phyloP scores from a whole-genome alignment of 2,113 vertebrate species.

The Osmerus mordax region DNA sequence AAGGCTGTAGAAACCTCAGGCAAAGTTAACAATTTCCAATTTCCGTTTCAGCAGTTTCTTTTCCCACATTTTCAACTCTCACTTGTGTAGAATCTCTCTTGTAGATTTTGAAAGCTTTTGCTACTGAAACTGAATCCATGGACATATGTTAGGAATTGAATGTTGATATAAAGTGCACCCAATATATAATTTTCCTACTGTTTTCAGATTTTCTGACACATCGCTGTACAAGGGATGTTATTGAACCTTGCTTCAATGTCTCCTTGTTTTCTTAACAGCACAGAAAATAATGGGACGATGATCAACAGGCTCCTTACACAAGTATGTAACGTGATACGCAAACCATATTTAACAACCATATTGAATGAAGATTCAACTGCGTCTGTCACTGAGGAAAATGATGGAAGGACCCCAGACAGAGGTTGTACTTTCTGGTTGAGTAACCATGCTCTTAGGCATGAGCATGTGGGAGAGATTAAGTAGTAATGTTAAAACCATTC shows the following conservation, averaged over 20 bases:
- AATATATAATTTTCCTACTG: too few relatives aligned
- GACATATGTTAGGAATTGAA: too few relatives aligned
- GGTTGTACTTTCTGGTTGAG: conserved; percentile 49
- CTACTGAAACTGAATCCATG: conserved; percentile 34
- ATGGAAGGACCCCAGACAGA: background rate
- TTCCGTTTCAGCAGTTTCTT: background rate
- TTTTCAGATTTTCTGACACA: too few relatives aligned
- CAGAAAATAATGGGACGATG: background rate
- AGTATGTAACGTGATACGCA: too few relatives aligned
- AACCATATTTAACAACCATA: too few relatives aligned
- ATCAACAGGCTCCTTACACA: too few relatives aligned
- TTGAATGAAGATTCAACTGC: too few relatives aligned
- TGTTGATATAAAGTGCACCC: too few relatives aligned
- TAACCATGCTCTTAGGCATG: conserved; percentile 32
- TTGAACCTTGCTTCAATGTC: background rate
- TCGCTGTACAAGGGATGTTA: background rate
- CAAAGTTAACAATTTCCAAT: conserved; percentile 14
- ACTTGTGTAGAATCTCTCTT: background rate
- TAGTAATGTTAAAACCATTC: conserved; percentile 40
- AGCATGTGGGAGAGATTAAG: conserved; percentile 46
- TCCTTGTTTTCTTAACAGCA: background rate
- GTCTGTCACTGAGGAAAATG: background rate
- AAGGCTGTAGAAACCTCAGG: conserved; percentile 47
- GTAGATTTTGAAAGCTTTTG: conserved; percentile 16
- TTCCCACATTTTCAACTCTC: background rate